Base-by-base conservation (phyloP, 2,888 invertebrate species). In the Drosophila mayaguana region DNA sequence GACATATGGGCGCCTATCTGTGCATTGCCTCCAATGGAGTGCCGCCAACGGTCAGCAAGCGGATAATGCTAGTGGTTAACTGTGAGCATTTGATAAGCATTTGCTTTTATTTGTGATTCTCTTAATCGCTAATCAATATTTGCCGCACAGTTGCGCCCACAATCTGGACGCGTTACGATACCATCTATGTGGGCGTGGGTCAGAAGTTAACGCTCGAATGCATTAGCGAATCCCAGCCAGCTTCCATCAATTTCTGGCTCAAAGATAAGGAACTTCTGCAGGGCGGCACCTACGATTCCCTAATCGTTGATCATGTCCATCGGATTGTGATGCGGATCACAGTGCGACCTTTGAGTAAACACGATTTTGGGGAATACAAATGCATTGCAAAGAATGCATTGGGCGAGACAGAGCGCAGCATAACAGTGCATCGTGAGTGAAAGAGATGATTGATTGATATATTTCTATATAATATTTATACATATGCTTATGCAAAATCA, bases 381-480 rank as follows among this genome's bases (percentile, higher is more conserved):
- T 97, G 97, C 92, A 95, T 96, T 73, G 96, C 96, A 32, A 96
- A 96, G 93, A 97, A 97, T 92, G 95, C 96, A 2, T 93, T 97
- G 25, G 97, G 97, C 11, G 96, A 96, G 89, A 91, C 92, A 12
- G 91, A 92, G 68, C 91, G 91, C 56, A 88, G 80, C 25, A 92
- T 93, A 20, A 83, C 79, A 51, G 63, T 92, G 28, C 87, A 89
- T 72, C 90, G 92, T 92, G 75, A 86, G 92, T 86, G 1, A 0
- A 12, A 3, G 36, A 22, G 34, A 12, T 6, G 8, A 11, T 12
- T 0, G 2, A 16, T 14, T 36, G 5, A 36, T 14, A 38, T 22
- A 54, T 11, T 3, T n/a, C 11, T 25, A n/a, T 40, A n/a, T 12
- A 22, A 18, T n/a, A 50, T 32, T 28, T n/a, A 48, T 12, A 9